phyloP scores from a whole-genome alignment of 2,797 vertebrate species.

The Perodicticus potto region DNA sequence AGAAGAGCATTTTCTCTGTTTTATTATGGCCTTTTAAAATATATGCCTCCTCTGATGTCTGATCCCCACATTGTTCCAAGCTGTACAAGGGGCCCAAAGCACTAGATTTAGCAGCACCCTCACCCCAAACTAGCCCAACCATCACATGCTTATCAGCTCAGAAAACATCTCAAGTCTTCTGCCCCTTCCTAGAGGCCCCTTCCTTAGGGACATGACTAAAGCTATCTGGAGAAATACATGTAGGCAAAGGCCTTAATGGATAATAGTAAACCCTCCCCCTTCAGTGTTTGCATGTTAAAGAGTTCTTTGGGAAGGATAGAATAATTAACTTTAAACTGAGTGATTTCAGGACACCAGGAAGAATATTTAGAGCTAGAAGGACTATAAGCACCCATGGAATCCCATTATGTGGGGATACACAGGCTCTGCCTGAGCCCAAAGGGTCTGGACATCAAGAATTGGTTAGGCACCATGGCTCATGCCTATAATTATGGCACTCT shows the following conservation, averaged over 20 bases:
- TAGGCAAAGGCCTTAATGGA: not conserved
- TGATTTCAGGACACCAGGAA: not conserved
- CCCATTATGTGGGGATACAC: not conserved
- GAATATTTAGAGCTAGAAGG: not conserved
- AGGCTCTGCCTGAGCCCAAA: not conserved
- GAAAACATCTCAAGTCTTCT: not conserved
- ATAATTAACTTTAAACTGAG: conserved; percentile 19
- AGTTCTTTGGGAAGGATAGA: not conserved
- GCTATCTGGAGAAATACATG: not conserved
- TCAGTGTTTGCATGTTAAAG: conserved; percentile 29
- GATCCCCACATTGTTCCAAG: not conserved
- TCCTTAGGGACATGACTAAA: not conserved
- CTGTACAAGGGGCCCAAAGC: not conserved
- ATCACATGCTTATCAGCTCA: not conserved
- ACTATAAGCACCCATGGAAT: not conserved
- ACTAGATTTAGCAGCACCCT: not conserved
- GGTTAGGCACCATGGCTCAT: no score
- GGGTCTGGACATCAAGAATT: not conserved
- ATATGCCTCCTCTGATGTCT: not conserved
- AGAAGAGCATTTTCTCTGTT: not conserved
- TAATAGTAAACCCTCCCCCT: not conserved
- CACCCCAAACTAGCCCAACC: not conserved
- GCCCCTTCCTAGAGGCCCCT: not conserved
- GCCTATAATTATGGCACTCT: no score
- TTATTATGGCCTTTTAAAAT: not conserved